Evolutionary conservation across 2,888 invertebrate species (phyloP).

Genomic region (Acanthopleura granulata): DNA sequence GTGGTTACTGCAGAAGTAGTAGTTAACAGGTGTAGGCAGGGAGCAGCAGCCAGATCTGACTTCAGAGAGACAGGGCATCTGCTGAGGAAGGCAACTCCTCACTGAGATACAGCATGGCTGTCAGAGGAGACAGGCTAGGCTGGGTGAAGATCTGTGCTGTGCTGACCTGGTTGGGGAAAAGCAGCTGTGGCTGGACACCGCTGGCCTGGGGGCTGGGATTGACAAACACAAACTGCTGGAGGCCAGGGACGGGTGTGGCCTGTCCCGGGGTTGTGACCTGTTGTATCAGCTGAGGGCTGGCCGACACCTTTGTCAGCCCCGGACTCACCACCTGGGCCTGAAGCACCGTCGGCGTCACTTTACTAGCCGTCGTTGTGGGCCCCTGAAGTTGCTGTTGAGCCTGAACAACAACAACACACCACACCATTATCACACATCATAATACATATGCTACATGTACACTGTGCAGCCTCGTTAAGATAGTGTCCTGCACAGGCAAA

Average conservation of each 20-base stretch:
- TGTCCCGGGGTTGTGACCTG: neutral
- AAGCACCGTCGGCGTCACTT: neutral
- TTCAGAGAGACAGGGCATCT: too few relatives aligned
- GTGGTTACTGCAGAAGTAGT: too few relatives aligned
- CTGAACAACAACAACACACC: neutral
- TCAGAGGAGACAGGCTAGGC: too few relatives aligned
- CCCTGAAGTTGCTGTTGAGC: conserved; percentile 25
- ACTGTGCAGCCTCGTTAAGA: too few relatives aligned
- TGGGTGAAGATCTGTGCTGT: too few relatives aligned
- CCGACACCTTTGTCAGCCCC: neutral
- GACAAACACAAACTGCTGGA: conserved; percentile 56
- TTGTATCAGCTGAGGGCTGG: neutral
- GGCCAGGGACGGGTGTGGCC: conserved; percentile 32
- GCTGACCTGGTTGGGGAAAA: conserved; percentile 42
- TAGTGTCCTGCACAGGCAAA: too few relatives aligned
- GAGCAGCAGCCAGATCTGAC: too few relatives aligned
- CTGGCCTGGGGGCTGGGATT: conserved; percentile 50
- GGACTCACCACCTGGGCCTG: neutral
- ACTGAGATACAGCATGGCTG: too few relatives aligned
- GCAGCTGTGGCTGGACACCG: conserved; percentile 48
- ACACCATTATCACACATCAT: too few relatives aligned
- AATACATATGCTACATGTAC: too few relatives aligned
- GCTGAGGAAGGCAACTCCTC: too few relatives aligned
- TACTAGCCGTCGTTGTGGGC: neutral
- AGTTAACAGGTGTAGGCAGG: too few relatives aligned